Evolutionary conservation across 2,888 invertebrate genomes (phyloP), one percentile per base, ranked within the genome.

Genomic region (Melanostoma scalare): DNA sequence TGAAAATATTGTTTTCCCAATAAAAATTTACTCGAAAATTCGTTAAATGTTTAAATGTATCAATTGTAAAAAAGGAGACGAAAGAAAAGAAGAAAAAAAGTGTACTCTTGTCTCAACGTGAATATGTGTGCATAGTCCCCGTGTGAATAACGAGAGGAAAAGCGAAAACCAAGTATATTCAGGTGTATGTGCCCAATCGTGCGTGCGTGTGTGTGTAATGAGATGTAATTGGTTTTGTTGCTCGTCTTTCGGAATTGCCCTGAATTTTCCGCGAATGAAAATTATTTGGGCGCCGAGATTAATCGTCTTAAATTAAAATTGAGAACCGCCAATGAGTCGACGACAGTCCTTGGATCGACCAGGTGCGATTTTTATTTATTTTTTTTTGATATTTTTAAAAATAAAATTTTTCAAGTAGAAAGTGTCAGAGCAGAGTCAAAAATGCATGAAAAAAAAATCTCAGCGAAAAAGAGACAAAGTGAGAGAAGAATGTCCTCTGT

Each of bases 311-410:
- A 40, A 74, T 53, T 69, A 81, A 81, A 77, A 85, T 77, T 65
- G 87, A 87, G 84, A 86, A 86, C 85, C 86, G 87, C 89, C 87
- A 89, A 89, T 89, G 89, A 89, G 88, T 89, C 89, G 89, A 86
- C 88, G 89, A 87, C 89, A 89, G 88, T 89, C 89, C 87, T 86
- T 89, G 87, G 89, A 89, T 88, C 88, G 89, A 88, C 88, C 89
- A 89, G 89, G 89, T 89, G 86, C 60, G 86, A 53, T 10, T 48
- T 50, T 50, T 48, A 50, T 48, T 50, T 2, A 3, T 68, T 67
- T 67, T 36, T 44, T 63, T 36, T 30, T 42, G 30, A n/a, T 10
- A 31, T 31, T 4, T 38, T 36, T 38, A 48, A 20, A 74, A 53
- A 35, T 40, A 33, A 40, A 65, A 48, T 35, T 56, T 55, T 46